A percentile compares a stretch with the other conserved stretches of the same genome.
Conservation (phyloP, 2,888 invertebrate genomes). For the Panorpa germanica region DNA sequence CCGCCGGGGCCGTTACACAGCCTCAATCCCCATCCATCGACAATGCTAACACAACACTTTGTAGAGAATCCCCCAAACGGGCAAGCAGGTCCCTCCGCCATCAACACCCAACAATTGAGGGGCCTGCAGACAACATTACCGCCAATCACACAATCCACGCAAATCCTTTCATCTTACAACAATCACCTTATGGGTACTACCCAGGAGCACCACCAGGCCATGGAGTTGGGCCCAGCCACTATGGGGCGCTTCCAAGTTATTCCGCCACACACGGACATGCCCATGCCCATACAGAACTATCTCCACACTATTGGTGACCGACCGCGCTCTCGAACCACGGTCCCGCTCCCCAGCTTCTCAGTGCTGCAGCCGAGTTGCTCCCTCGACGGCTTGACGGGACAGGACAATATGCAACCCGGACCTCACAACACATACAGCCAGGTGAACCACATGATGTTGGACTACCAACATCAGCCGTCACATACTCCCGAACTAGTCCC, state of each 20-base stretch:
- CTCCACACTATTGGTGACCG: conserved; percentile 72
- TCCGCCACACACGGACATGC: conserved; percentile 26
- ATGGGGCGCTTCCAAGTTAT: conserved; percentile 28
- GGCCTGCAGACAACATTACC: conserved; percentile 56
- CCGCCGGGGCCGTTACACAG: conserved; percentile 20
- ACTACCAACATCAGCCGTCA: too few relatives aligned
- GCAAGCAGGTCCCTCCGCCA: conserved; percentile 88
- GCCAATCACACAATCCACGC: conserved; percentile 24
- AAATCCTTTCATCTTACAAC: conserved; percentile 11
- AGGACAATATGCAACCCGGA: conserved; percentile 3
- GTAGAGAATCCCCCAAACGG: conserved; percentile 81
- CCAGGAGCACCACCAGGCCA: conserved; percentile 22
- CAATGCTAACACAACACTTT: conserved; percentile 27
- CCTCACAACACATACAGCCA: conserved; percentile 16
- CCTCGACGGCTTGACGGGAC: conserved; percentile 32
- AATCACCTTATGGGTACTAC: conserved; percentile 13
- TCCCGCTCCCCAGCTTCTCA: conserved; percentile 44
- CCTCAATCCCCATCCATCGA: too few relatives aligned
- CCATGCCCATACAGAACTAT: conserved; percentile 40
- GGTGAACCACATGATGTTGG: too few relatives aligned
- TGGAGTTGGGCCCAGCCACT: conserved; percentile 22
- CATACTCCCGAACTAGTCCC: conserved; percentile 31
- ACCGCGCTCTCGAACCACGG: conserved; percentile 27
- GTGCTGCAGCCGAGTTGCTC: conserved; percentile 37
- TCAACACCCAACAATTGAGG: conserved; percentile 71